Percentiles rank a stretch among this genome's conserved stretches.
Conservation (phyloP, 2,113 vertebrate species). For the Dipodomys stephensi region DNA sequence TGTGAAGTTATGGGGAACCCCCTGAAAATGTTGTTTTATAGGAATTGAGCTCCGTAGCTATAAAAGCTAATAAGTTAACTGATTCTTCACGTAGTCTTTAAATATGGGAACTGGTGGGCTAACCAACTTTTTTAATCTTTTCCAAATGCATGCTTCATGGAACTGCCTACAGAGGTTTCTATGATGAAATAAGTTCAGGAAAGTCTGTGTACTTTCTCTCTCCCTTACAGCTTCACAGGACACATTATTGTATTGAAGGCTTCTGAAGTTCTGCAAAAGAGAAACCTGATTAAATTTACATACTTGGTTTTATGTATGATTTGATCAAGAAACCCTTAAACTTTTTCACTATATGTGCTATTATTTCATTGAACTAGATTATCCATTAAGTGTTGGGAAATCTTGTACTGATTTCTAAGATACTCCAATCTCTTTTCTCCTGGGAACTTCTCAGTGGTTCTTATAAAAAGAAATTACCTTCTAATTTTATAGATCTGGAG, state of each 20-base stretch:
- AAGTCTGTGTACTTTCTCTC: neutral
- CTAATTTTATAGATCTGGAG: neutral
- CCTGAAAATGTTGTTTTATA: neutral
- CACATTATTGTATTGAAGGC: neutral
- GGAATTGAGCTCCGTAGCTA: neutral
- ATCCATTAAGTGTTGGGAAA: neutral
- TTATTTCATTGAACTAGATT: neutral
- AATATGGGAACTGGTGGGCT: neutral
- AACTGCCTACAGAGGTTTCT: slow-evolving; percentile 7
- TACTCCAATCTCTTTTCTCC: neutral
- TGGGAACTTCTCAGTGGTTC: neutral
- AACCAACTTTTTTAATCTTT: neutral
- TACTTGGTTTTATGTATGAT: neutral
- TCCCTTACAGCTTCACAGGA: neutral
- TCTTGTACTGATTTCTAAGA: slow-evolving; percentile 2
- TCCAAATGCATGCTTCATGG: neutral
- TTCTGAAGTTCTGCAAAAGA: neutral
- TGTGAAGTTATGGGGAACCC: neutral
- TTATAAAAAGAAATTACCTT: slow-evolving; percentile 14
- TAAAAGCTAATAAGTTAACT: neutral
- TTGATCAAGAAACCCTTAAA: neutral
- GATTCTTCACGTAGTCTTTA: too few relatives aligned
- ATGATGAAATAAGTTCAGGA: slow-evolving; percentile 31
- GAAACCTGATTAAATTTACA: neutral
- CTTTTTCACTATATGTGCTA: neutral